Base-by-base conservation (phyloP, 2,888 invertebrate genomes). In the Euzetes globulus region DNA sequence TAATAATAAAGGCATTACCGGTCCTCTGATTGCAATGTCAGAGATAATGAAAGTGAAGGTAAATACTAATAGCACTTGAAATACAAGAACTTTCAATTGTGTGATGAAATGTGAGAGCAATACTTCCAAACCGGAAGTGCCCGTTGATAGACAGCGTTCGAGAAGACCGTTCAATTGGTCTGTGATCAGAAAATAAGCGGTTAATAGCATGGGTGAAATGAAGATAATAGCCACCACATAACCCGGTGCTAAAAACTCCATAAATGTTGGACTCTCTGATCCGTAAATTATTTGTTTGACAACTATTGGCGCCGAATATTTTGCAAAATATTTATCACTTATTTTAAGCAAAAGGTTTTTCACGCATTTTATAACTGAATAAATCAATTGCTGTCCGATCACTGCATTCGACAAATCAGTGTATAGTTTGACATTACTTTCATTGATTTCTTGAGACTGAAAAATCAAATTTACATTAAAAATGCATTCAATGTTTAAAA, bases 41-140 rank as follows among this genome's bases (percentile, higher is more conserved):
- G 94, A 94, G 5, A 93, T 92, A 6, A 90, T 85, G 79, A 94
- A 90, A 90, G 95, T 92, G 85, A 95, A 93, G 79, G 93, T 86
- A 3, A 96, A 87, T 76, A 96, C 92, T 45, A 96, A 85, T 0
- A 91, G 88, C 25, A 77, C 76, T 86, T 96, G 95, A 0, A 94
- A 93, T 79, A 91, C 90, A 92, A 96, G 94, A 27, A 95, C 92
- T 77, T 94, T 90, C 83, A 95, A 94, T 86, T 96, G 95, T 0
- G 94, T 94, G 72, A 93, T 87, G 75, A 96, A 92, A 84, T 95
- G 95, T 0, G 94, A 93, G 83, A 94, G 90, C 79, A 96, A 87
- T 80, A 96, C 91, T 86, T 96, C 73, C 15, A 87, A 17, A 17
- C 73, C 73, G 7, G 73, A 73, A 37, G 73, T 45, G 22, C 73